Evolutionary conservation across 2,797 vertebrate genomes (phyloP).

Genomic region (Chelon auratus): DNA sequence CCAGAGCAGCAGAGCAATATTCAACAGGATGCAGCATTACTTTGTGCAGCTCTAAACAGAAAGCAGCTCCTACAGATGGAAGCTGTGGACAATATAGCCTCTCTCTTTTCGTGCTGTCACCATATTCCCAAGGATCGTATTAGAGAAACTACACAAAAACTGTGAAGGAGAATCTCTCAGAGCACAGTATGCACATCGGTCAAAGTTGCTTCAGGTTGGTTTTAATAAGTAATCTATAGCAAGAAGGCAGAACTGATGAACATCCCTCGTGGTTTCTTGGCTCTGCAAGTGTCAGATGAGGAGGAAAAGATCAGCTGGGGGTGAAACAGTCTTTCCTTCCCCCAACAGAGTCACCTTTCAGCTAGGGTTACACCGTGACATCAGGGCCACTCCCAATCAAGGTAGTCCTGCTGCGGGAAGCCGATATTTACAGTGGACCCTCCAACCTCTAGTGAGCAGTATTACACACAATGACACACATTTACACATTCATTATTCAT

Average conservation of each 20-base stretch:
- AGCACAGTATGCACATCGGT: no score
- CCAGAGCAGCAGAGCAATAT: no score
- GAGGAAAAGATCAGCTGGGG: constrained; percentile 4
- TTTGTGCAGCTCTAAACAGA: no score
- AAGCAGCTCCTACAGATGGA: no score
- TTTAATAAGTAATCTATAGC: neutral
- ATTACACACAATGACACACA: constrained; percentile 51
- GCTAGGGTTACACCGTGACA: constrained; percentile 42
- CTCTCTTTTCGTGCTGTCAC: no score
- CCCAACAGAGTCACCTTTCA: constrained; percentile 31
- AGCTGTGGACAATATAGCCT: no score
- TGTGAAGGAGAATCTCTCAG: no score
- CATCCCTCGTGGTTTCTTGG: no score
- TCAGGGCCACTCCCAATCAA: constrained; percentile 3
- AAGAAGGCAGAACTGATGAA: no score
- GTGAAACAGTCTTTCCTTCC: constrained; percentile 6
- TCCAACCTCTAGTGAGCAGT: constrained; percentile 10
- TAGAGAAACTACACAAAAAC: no score
- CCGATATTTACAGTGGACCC: constrained; percentile 13
- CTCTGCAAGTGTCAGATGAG: constrained; percentile 30
- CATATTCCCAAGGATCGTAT: no score
- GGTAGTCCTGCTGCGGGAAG: neutral
- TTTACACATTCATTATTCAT: constrained; percentile 62
- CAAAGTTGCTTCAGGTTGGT: neutral
- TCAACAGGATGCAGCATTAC: no score